phyloP scores from a whole-genome alignment of 2,888 invertebrate species.

The Poecilobothrus nobilitatus region DNA sequence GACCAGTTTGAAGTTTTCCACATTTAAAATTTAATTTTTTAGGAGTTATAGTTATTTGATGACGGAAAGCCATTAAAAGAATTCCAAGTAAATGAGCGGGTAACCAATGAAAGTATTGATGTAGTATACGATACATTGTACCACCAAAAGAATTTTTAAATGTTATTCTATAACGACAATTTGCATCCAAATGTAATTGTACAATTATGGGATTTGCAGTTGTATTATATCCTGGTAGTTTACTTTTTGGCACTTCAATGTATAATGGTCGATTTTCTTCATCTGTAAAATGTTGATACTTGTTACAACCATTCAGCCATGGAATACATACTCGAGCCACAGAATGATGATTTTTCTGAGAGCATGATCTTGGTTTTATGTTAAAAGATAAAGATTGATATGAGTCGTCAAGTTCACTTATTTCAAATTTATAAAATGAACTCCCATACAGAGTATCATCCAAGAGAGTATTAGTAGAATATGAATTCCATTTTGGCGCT shows the following conservation, averaged over 20 bases:
- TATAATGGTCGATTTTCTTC: constrained; percentile 47
- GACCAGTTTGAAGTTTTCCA: constrained; percentile 50
- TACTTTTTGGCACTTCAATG: constrained; percentile 50
- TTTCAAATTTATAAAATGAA: constrained; percentile 52
- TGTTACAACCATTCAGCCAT: constrained; percentile 56
- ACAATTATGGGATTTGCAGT: constrained; percentile 47
- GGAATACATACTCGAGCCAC: constrained; percentile 55
- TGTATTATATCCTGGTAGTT: constrained; percentile 44
- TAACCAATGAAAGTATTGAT: constrained; percentile 57
- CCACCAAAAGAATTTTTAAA: constrained; percentile 50
- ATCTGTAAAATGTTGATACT: constrained; percentile 48
- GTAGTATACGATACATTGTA: constrained; percentile 55
- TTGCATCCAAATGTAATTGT: constrained; percentile 58
- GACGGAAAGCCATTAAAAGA: constrained; percentile 52
- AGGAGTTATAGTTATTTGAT: constrained; percentile 45
- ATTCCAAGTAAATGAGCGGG: constrained; percentile 59
- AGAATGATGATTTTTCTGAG: constrained; percentile 48
- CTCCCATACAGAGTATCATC: constrained; percentile 51
- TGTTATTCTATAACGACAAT: constrained; percentile 62
- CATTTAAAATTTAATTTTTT: constrained; percentile 37
- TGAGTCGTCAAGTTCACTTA: constrained; percentile 50
- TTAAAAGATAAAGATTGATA: constrained; percentile 54
- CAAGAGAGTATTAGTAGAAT: constrained; percentile 41
- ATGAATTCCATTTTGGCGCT: constrained; percentile 43
- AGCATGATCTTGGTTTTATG: constrained; percentile 49